Conservation (phyloP, 2,888 invertebrate species). For the Drosophila maculinotata region DNA sequence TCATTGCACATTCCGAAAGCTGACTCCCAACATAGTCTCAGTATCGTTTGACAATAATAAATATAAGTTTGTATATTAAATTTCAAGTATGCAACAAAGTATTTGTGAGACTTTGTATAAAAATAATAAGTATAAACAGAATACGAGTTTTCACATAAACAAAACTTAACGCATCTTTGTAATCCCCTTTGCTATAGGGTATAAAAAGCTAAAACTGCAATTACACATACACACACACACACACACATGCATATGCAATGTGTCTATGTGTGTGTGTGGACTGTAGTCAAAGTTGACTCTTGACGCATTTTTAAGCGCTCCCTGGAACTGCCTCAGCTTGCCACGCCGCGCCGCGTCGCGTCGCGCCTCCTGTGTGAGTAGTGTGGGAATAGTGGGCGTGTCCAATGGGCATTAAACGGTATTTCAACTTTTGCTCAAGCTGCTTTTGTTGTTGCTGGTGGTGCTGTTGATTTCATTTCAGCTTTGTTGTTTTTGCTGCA, state of each 20-base stretch:
- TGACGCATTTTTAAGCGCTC: conserved; percentile 76
- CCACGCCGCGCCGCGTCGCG: conserved; percentile 14
- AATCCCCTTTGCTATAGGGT: conserved; percentile 38
- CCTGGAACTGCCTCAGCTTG: conserved; percentile 27
- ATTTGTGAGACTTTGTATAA: conserved; percentile 7
- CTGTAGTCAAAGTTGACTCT: conserved; percentile 76
- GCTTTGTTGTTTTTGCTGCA: conserved; percentile 70
- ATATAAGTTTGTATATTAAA: not conserved
- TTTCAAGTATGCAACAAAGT: conserved; percentile 20
- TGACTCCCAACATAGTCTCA: not conserved
- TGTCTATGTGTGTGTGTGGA: conserved; percentile 18
- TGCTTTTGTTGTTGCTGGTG: conserved; percentile 49
- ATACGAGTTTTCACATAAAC: not conserved
- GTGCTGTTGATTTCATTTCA: conserved; percentile 71
- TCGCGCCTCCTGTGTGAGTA: conserved; percentile 11
- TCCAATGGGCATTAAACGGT: conserved; percentile 76
- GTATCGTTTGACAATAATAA: not conserved
- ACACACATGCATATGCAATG: conserved; percentile 5
- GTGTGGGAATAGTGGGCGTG: conserved; percentile 78
- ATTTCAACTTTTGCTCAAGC: conserved; percentile 73
- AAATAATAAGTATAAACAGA: not conserved
- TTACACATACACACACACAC: conserved; percentile 32
- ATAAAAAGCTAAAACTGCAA: conserved; percentile 59
- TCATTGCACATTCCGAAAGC: not conserved
- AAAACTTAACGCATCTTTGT: conserved; percentile 7